phyloP scores from a whole-genome alignment of 2,113 vertebrate genomes.

The Malurus cyaneus region DNA sequence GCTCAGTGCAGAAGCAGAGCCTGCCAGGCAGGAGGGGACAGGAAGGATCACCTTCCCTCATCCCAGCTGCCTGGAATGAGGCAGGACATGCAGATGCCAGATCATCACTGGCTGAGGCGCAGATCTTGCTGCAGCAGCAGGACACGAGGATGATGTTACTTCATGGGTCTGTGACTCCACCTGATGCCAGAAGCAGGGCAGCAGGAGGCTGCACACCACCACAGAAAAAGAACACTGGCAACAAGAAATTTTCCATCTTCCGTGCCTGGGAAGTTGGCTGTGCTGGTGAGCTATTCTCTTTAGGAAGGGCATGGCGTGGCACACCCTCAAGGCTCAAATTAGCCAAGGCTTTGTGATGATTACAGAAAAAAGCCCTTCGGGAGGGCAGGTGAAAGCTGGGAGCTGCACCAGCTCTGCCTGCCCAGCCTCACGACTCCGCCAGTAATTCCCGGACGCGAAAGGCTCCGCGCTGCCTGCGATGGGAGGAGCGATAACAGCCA shows the following conservation, averaged over 20 bases:
- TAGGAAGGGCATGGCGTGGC: background rate
- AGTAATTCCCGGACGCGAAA: background rate
- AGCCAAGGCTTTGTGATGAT: background rate
- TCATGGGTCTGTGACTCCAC: background rate
- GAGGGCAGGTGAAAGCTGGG: background rate
- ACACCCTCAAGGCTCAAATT: background rate
- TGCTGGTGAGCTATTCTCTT: background rate
- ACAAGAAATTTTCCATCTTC: background rate
- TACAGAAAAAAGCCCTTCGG: background rate
- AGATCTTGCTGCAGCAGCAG: slow-evolving; percentile 9
- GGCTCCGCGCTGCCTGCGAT: accelerated
- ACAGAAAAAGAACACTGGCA: background rate
- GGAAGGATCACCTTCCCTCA: background rate
- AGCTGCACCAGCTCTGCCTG: background rate
- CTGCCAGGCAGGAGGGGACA: background rate
- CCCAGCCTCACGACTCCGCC: background rate
- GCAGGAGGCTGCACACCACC: background rate
- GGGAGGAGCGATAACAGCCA: background rate
- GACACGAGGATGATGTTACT: background rate
- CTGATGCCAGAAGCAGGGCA: background rate
- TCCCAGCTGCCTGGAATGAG: background rate
- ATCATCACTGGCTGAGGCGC: background rate
- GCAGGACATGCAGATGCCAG: background rate
- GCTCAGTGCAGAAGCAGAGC: background rate
- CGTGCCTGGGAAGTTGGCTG: background rate